A percentile compares a stretch with the other conserved stretches of the same genome.
phyloP scores from a whole-genome alignment of 2,113 vertebrate species.

The Cephalopterus ornatus region DNA sequence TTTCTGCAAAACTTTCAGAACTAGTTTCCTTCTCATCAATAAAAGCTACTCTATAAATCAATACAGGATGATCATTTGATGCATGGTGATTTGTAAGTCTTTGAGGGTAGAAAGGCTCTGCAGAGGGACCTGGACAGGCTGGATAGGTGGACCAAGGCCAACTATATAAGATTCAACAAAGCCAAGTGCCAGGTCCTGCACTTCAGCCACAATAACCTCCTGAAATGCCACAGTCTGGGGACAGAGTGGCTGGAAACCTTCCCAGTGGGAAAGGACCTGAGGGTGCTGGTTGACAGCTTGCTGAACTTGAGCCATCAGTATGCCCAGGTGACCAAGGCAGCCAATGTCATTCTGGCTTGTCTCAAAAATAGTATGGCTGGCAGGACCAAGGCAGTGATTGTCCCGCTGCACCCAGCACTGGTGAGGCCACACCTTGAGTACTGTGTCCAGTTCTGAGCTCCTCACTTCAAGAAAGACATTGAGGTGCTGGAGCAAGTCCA shows the following conservation, averaged over 20 bases:
- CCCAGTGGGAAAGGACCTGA: background rate
- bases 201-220: background rate
- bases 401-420: accelerated
- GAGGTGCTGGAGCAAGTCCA: background rate
- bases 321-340: background rate
- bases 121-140: background rate
- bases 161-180: background rate
- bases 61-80: background rate
- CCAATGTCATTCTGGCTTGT: background rate
- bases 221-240: background rate
- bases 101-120: background rate
- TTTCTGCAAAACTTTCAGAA: background rate
- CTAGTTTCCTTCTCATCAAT: background rate
- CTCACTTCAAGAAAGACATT: background rate
- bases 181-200: background rate
- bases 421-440: accelerated
- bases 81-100: background rate
- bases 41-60: background rate
- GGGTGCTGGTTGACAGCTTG: background rate
- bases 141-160: background rate
- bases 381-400: accelerated
- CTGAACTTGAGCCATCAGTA: background rate
- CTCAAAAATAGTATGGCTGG: background rate
- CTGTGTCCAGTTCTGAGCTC: background rate
- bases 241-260: background rate